Evolutionary conservation across 92 coral and sea anemone genomes (phyloP).

Genomic region (Scolanthus callimorphus): DNA sequence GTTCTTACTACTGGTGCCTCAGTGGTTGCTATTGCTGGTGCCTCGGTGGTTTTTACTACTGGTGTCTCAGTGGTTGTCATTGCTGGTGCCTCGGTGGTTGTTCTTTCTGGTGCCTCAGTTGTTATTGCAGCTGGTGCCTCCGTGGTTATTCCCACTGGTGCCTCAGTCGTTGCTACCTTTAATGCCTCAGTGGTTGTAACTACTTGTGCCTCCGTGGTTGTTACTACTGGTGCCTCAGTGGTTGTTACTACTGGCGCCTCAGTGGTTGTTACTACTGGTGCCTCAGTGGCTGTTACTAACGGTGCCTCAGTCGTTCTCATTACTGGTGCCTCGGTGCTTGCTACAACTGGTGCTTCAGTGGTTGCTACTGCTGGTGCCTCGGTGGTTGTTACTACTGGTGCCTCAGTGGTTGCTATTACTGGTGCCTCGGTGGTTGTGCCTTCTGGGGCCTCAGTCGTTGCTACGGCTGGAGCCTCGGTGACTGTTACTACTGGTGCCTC

Average conservation of each 20-base stretch:
- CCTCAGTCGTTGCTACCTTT: not conserved
- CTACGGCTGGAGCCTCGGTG: too few species aligned
- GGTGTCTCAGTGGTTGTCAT: not conserved
- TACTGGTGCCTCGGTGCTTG: not conserved
- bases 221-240: not conserved
- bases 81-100: not conserved
- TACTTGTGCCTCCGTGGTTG: not conserved
- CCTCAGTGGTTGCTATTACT: not conserved
- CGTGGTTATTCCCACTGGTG: not conserved
- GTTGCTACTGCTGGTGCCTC: not conserved
- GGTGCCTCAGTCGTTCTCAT: slow-evolving; percentile 5
- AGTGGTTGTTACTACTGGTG: not conserved
- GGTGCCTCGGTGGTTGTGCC: not conserved
- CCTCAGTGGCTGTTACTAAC: not conserved
- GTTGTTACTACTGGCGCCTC: not conserved
- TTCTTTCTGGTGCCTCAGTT: not conserved
- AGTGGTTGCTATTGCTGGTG: not conserved
- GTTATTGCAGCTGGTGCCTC: not conserved
- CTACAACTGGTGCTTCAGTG: not conserved
- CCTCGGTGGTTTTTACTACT: not conserved
- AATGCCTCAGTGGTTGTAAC: not conserved
- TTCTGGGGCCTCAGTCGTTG: too few species aligned
- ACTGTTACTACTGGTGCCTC: too few species aligned
- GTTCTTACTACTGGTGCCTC: not conserved
- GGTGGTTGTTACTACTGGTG: not conserved